phyloP scores from a whole-genome alignment of 1,140 invertebrate species.

The Macrotrachela quadricornifera region DNA sequence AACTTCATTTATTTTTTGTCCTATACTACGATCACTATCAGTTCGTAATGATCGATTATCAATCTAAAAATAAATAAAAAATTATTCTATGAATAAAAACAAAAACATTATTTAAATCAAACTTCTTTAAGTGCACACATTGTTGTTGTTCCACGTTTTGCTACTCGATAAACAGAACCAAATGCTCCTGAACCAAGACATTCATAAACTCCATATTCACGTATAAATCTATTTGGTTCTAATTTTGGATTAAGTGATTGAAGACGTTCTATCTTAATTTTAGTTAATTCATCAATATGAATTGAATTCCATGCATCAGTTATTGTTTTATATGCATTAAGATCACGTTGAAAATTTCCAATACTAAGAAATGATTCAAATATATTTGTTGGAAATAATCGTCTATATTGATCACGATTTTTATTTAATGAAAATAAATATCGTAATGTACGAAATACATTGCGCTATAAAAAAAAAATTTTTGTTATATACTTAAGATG shows the following conservation, averaged over 20 bases:
- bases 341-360: constrained; percentile 28
- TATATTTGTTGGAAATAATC: constrained; percentile 23
- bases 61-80: no score
- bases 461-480: constrained; percentile 21
- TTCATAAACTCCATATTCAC: constrained; percentile 32
- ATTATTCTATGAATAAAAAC: no score
- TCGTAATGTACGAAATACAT: constrained; percentile 28
- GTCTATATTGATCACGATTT: constrained; percentile 27
- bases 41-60: no score
- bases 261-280: constrained; percentile 19
- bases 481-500: no score
- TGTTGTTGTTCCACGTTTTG: no score
- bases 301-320: constrained; percentile 14
- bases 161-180: constrained; percentile 31
- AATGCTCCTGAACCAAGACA: constrained; percentile 31
- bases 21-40: constrained; percentile 15
- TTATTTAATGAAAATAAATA: constrained; percentile 31
- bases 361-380: constrained; percentile 31
- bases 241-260: constrained; percentile 23
- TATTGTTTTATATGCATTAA: constrained; percentile 21
- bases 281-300: constrained; percentile 11
- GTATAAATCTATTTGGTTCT: constrained; percentile 24
- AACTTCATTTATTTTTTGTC: constrained; percentile 28
- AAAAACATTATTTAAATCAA: no score
- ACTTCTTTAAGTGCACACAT: no score